Percentiles rank a stretch among this genome's conserved stretches.
Evolutionary conservation across 2,888 invertebrate species (phyloP).

Genomic region (Tolmerus cingulatus): DNA sequence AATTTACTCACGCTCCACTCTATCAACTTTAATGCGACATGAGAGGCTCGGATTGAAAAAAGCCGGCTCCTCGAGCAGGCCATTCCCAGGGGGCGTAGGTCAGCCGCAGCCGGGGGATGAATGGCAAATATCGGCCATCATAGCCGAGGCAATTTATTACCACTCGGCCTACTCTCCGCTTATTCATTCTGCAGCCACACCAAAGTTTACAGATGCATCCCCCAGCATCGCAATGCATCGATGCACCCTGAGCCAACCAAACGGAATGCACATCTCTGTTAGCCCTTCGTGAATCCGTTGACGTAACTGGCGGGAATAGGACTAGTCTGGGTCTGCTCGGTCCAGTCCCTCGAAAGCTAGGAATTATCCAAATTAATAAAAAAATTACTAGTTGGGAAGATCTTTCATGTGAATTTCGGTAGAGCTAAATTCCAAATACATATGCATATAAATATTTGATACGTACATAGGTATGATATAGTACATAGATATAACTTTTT

Average conservation of each 20-base stretch:
- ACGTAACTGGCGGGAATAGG: background rate
- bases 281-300: background rate
- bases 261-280: background rate
- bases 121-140: slow-evolving; percentile 32
- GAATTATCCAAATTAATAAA: no score
- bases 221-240: background rate
- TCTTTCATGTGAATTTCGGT: no score
- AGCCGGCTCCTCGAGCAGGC: background rate
- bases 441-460: no score
- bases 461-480: no score
- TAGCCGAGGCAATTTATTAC: slow-evolving; percentile 17
- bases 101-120: slow-evolving; percentile 3
- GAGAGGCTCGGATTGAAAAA: slow-evolving; percentile 16
- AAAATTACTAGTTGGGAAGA: no score
- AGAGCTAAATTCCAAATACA: no score
- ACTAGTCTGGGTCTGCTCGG: no score
- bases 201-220: slow-evolving; percentile 25
- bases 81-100: background rate
- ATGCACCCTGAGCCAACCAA: slow-evolving; percentile 9
- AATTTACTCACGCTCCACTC: slow-evolving; percentile 36
- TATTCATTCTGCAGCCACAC: slow-evolving; percentile 4
- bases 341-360: no score
- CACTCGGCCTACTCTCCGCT: background rate
- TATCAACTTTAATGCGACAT: slow-evolving; percentile 38
- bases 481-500: no score